A percentile compares a stretch with the other conserved stretches of the same genome.
Conservation (phyloP, 2,888 invertebrate genomes). For the Amiota minor region DNA sequence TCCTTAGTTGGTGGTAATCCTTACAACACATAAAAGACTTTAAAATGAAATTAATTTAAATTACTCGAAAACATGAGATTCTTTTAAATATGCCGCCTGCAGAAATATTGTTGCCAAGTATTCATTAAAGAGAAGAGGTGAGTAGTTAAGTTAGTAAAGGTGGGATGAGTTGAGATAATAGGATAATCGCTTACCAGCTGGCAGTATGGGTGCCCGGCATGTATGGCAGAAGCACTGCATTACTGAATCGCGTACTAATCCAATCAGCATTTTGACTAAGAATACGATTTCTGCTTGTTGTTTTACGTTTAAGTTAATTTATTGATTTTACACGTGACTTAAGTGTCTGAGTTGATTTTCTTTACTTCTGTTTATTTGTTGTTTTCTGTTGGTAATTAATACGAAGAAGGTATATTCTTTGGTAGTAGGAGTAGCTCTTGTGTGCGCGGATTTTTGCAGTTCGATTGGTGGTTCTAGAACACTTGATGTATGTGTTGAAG, state of each 20-base stretch:
- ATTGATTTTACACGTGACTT: slow-evolving; percentile 51
- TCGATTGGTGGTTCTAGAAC: too few species aligned
- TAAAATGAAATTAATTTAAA: slow-evolving; percentile 25
- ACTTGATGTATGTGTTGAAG: background rate
- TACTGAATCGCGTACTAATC: slow-evolving; percentile 91
- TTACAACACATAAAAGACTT: background rate
- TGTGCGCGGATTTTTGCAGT: too few species aligned
- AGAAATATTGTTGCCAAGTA: slow-evolving; percentile 52
- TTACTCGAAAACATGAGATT: slow-evolving; percentile 1
- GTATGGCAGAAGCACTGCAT: slow-evolving; percentile 95
- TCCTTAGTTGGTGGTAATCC: too few species aligned
- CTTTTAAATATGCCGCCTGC: background rate
- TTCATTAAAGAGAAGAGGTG: background rate
- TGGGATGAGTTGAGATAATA: background rate
- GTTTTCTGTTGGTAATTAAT: background rate
- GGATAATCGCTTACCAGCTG: slow-evolving; percentile 79
- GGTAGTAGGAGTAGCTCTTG: too few species aligned
- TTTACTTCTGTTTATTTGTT: background rate
- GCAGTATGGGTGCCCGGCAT: slow-evolving; percentile 87
- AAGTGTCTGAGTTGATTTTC: background rate
- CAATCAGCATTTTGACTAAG: slow-evolving; percentile 82
- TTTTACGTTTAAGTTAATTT: slow-evolving; percentile 38
- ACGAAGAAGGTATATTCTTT: too few species aligned
- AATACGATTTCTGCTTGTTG: slow-evolving; percentile 11
- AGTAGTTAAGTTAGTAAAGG: slow-evolving; percentile 14